A percentile compares a stretch with the other conserved stretches of the same genome.
Evolutionary conservation across 1,140 invertebrate genomes (phyloP).

Genomic region (Mamestra configurata): DNA sequence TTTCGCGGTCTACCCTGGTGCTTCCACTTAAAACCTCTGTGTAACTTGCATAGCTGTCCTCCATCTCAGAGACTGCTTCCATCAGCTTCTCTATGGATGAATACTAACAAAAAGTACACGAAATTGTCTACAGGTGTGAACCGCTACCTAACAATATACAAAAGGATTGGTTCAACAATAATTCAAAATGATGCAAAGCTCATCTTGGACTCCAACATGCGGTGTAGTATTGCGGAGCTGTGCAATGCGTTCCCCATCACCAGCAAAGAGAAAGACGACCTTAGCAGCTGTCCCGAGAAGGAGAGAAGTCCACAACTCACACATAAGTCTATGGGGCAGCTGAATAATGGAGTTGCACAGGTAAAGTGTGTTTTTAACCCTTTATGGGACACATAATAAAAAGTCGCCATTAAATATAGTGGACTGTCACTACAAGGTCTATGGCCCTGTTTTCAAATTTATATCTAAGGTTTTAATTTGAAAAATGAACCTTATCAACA

Average conservation of each 20-base stretch:
- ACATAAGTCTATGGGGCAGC: conserved; percentile 79
- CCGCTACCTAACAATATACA: conserved; percentile 92
- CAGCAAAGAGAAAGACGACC: conserved; percentile 90
- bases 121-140: conserved; percentile 88
- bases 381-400: too few species aligned
- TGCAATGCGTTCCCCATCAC: conserved; percentile 92
- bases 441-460: too few species aligned
- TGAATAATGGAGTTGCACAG: conserved; percentile 82
- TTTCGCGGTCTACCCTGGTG: too few species aligned
- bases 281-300: conserved; percentile 81
- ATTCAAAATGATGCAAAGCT: conserved; percentile 92
- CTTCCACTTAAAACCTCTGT: too few species aligned
- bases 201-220: conserved; percentile 90
- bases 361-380: conserved; percentile 64
- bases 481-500: too few species aligned
- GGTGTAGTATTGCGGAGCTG: conserved; percentile 87
- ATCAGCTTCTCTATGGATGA: not conserved
- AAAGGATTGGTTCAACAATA: conserved; percentile 91
- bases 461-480: too few species aligned
- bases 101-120: not conserved
- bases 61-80: too few species aligned
- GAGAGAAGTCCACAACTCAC: conserved; percentile 76
- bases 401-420: too few species aligned
- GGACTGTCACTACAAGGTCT: too few species aligned
- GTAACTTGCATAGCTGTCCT: too few species aligned